These are phyloP conservation scores for Sturnus vulgaris DNA, from an alignment of 2,113 vertebrate genomes.

Conservation along the genomic window DNA sequence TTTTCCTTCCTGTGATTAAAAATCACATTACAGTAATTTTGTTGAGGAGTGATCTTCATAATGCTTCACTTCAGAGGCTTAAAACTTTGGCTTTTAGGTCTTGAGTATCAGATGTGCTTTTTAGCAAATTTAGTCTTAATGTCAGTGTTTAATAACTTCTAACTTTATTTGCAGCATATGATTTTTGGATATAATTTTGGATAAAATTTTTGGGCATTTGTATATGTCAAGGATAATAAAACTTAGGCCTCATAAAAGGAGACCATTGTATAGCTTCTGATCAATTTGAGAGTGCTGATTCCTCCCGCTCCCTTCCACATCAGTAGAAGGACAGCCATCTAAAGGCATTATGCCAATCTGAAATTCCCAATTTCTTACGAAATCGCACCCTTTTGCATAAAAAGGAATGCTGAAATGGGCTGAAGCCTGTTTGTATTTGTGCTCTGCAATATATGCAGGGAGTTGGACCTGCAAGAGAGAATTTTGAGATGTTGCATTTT, in stretches of 20 bases:
- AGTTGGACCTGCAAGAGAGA: not conserved
- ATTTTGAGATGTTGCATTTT: not conserved
- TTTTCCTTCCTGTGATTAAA: not conserved
- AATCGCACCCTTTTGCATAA: not conserved
- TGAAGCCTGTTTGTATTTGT: not conserved
- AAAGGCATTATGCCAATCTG: not conserved
- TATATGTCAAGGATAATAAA: not conserved
- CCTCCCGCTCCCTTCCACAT: accelerated
- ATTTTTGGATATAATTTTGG: not conserved
- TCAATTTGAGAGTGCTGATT: not conserved
- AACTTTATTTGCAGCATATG: not conserved
- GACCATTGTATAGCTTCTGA: not conserved
- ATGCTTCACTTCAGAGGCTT: not conserved
- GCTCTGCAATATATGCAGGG: not conserved
- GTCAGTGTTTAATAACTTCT: not conserved
- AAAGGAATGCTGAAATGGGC: not conserved
- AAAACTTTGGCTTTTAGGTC: not conserved
- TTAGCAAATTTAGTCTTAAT: not conserved
- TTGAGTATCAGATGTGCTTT: not conserved
- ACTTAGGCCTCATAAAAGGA: not conserved
- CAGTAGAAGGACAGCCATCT: not conserved
- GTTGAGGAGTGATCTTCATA: not conserved
- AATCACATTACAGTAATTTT: not conserved
- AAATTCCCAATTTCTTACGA: not conserved
- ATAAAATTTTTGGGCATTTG: not conserved